Percentiles rank a stretch among this genome's conserved stretches.
Evolutionary conservation across 2,797 vertebrate genomes (phyloP).

Genomic region (Pangasius macronema): DNA sequence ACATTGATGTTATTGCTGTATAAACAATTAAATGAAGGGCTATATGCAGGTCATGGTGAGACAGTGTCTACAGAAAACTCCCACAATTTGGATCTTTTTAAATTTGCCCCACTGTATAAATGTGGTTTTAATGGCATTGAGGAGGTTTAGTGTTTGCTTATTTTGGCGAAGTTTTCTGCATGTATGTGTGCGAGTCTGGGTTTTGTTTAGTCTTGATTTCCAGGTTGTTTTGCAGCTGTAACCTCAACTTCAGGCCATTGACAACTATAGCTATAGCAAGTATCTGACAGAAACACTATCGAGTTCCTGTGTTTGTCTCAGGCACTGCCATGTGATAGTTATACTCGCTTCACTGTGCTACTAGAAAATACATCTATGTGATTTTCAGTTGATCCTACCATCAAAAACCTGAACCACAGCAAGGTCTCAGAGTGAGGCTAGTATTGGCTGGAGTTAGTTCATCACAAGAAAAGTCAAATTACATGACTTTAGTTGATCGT

Average conservation of each 20-base stretch:
- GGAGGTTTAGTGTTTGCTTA: neutral
- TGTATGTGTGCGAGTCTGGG: constrained; percentile 1
- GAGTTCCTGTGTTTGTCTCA: neutral
- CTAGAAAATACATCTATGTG: neutral
- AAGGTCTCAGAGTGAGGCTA: neutral
- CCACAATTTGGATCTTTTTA: constrained; percentile 10
- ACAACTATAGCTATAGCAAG: neutral
- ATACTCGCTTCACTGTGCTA: neutral
- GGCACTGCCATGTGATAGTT: neutral
- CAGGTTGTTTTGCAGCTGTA: neutral
- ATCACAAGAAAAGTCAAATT: neutral
- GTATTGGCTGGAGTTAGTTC: neutral
- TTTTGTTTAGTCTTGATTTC: constrained; percentile 18
- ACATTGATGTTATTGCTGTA: constrained; percentile 9
- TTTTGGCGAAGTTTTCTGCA: constrained; percentile 1
- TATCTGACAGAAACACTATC: constrained; percentile 8
- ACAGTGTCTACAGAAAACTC: constrained; percentile 5
- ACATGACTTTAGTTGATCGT: neutral
- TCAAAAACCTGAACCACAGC: neutral
- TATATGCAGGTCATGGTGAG: constrained; percentile 9
- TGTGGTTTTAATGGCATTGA: constrained; percentile 14
- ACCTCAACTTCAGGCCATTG: neutral
- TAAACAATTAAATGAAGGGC: constrained; percentile 26
- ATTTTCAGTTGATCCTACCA: neutral
- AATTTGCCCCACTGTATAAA: neutral